A percentile compares a stretch with the other conserved stretches of the same genome.
Evolutionary conservation across 2,113 vertebrate species (phyloP).

Genomic region (Caretta caretta): DNA sequence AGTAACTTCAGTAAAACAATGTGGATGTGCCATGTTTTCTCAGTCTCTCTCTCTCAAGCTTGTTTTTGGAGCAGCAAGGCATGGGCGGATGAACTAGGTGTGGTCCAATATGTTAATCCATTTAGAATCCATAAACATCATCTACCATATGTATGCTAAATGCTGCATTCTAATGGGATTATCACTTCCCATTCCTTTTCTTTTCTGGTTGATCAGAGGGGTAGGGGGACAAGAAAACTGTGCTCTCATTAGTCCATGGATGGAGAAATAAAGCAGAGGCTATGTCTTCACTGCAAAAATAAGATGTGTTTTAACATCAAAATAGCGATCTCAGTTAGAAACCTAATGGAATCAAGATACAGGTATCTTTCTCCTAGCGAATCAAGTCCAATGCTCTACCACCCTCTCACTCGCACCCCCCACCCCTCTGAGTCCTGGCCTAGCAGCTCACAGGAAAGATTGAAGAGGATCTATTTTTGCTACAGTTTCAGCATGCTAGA

Average conservation of each 20-base stretch:
- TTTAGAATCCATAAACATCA: conserved; percentile 25
- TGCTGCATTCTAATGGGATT: not conserved
- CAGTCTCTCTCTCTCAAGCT: not conserved
- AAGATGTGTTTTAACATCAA: not conserved
- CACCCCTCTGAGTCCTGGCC: not conserved
- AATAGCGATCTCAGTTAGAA: not conserved
- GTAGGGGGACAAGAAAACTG: not conserved
- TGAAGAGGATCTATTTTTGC: not conserved
- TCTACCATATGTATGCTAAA: conserved; percentile 1
- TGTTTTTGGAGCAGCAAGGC: not conserved
- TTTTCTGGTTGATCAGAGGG: not conserved
- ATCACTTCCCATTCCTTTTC: not conserved
- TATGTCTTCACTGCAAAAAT: not conserved
- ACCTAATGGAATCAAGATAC: not conserved
- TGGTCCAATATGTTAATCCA: not conserved
- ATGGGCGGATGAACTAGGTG: not conserved
- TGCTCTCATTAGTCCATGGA: not conserved
- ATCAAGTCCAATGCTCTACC: not conserved
- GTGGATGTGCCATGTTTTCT: not conserved
- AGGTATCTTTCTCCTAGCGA: not conserved
- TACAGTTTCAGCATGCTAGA: not conserved
- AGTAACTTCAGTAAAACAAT: not conserved
- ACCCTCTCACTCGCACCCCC: too few species aligned
- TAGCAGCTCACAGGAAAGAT: not conserved
- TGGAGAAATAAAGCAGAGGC: not conserved